These are phyloP conservation scores for Anguilla marmorata DNA, from an alignment of 2,797 vertebrate species.

Conservation along the genomic window DNA sequence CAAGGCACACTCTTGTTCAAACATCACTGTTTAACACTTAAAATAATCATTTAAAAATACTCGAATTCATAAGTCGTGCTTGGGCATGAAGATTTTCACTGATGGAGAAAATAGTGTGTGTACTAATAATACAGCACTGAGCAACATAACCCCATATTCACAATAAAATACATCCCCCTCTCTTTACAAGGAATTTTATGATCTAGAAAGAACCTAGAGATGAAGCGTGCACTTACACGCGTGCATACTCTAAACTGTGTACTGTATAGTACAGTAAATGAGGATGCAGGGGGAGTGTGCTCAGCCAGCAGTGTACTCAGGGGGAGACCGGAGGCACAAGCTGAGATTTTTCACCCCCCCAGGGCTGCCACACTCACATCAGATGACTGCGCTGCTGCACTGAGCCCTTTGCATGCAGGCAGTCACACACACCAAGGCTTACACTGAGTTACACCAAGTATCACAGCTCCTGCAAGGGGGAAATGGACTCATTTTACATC, in stretches of 20 bases:
- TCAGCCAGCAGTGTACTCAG: background rate
- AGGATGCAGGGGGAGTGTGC: background rate
- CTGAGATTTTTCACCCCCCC: background rate
- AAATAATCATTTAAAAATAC: too few species aligned
- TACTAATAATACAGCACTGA: constrained; percentile 48
- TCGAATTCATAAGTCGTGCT: too few species aligned
- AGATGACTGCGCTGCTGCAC: background rate
- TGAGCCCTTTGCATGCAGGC: background rate
- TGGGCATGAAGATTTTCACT: background rate
- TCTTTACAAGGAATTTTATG: background rate
- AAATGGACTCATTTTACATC: background rate
- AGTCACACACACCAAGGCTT: background rate
- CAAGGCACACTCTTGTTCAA: too few species aligned
- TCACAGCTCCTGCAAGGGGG: background rate
- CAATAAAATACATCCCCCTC: background rate
- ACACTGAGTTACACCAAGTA: background rate
- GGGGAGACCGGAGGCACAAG: background rate
- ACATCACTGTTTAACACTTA: too few species aligned
- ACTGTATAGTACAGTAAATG: background rate
- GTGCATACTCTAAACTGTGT: background rate
- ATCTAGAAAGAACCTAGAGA: background rate
- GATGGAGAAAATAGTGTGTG: background rate
- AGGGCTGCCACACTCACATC: constrained; percentile 17
- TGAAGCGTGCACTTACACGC: background rate
- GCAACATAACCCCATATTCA: constrained; percentile 47